A percentile compares a stretch with the other conserved stretches of the same genome.
phyloP scores from a whole-genome alignment of 2,888 invertebrate genomes.

The Archaeoteleia sp. region DNA sequence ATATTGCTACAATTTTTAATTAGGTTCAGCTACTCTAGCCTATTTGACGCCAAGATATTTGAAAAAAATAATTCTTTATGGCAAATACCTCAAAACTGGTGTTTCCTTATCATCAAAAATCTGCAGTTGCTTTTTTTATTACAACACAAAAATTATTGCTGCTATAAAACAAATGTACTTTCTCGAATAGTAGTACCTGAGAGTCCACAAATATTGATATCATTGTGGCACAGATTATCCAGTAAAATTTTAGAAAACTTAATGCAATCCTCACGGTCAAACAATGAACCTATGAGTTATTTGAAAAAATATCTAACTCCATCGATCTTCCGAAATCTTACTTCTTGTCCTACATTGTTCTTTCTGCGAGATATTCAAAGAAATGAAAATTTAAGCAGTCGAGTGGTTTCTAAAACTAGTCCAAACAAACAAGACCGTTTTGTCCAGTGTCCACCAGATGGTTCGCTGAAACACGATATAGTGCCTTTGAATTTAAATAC shows the following conservation, averaged over 20 bases:
- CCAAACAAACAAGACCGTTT: constrained; percentile 44
- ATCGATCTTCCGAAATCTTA: constrained; percentile 16
- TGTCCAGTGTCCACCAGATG: constrained; percentile 45
- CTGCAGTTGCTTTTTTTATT: not conserved
- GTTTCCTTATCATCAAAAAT: too few relatives aligned
- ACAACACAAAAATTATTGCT: too few relatives aligned
- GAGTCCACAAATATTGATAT: not conserved
- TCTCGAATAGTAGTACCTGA: constrained; percentile 7
- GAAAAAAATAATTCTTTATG: too few relatives aligned
- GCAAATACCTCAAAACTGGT: too few relatives aligned
- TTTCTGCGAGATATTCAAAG: constrained; percentile 24
- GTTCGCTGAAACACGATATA: constrained; percentile 35
- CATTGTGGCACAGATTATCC: constrained; percentile 5
- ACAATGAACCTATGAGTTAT: constrained; percentile 19
- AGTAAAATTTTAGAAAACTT: not conserved
- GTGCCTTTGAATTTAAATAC: constrained; percentile 22
- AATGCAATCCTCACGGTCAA: constrained; percentile 12
- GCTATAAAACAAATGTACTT: constrained; percentile 15
- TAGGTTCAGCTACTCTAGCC: too few relatives aligned
- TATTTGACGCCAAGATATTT: too few relatives aligned
- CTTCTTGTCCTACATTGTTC: constrained; percentile 26
- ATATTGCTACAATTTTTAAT: too few relatives aligned
- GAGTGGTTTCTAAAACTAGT: constrained; percentile 27
- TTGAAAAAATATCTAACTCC: constrained; percentile 43
- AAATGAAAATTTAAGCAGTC: constrained; percentile 29